Conservation (phyloP, 2,797 vertebrate species). For the Erpetoichthys calabaricus region DNA sequence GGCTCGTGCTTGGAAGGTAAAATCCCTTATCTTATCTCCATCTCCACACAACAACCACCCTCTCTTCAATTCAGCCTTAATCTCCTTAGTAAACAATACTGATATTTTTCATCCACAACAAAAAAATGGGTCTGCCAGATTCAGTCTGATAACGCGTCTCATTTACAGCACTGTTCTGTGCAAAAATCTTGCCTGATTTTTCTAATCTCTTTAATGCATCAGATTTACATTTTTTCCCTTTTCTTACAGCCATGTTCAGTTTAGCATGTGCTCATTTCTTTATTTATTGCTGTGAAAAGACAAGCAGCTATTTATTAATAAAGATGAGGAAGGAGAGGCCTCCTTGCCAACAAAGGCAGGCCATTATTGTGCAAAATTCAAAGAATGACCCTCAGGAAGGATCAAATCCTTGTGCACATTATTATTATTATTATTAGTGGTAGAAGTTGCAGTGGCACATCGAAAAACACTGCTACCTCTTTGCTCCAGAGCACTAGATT, state of each 20-base stretch:
- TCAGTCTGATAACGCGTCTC: slow-evolving; percentile 65
- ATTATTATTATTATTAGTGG: no score
- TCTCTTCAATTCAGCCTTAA: slow-evolving; percentile 95
- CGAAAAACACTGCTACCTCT: no score
- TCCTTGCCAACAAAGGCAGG: no score
- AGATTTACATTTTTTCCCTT: slow-evolving; percentile 50
- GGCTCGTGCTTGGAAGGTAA: slow-evolving; percentile 59
- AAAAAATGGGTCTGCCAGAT: slow-evolving; percentile 67
- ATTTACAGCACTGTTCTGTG: slow-evolving; percentile 70
- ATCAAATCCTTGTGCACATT: no score
- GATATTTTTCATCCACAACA: slow-evolving; percentile 84
- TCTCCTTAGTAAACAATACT: slow-evolving; percentile 98
- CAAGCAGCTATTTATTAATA: no score
- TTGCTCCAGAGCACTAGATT: no score
- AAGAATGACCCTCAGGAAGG: no score
- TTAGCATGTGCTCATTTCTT: slow-evolving; percentile 2
- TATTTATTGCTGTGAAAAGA: no score
- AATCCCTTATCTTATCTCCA: slow-evolving; percentile 90
- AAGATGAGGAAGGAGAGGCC: no score
- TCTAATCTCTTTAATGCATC: slow-evolving; percentile 67
- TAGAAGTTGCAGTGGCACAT: no score
- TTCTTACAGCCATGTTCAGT: slow-evolving; percentile 44
- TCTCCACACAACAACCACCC: slow-evolving; percentile 93
- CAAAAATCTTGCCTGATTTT: slow-evolving; percentile 59
- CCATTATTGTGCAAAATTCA: no score